Conservation (phyloP, 1,140 invertebrate species). For the Pseudomyrmex flavicornis region DNA sequence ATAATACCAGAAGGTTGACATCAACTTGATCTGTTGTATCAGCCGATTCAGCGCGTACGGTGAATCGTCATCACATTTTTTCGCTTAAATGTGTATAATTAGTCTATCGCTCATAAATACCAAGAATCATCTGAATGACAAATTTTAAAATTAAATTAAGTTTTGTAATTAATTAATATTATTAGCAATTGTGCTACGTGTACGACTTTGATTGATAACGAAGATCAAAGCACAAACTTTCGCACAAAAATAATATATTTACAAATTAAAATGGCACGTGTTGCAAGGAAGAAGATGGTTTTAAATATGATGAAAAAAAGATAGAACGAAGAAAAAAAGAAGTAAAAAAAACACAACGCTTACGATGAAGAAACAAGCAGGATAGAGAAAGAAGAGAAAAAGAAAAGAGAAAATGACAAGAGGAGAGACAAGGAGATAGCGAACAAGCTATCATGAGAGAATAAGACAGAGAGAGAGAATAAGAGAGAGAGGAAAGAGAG, state of each 20-base stretch:
- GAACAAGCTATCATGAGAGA: constrained; percentile 28
- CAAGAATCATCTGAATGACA: neutral
- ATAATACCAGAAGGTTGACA: constrained; percentile 46
- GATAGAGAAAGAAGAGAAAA: constrained; percentile 30
- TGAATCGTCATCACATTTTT: constrained; percentile 65
- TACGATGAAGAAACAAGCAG: constrained; percentile 28
- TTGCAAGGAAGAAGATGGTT: neutral
- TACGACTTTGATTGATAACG: neutral
- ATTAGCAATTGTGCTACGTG: neutral
- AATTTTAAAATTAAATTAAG: constrained; percentile 26
- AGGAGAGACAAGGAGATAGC: constrained; percentile 27
- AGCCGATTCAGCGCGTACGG: constrained; percentile 43
- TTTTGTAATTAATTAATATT: neutral
- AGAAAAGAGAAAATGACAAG: constrained; percentile 35
- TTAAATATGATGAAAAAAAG: neutral
- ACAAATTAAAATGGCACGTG: constrained; percentile 21
- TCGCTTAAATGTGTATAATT: constrained; percentile 27
- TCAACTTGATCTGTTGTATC: constrained; percentile 31
- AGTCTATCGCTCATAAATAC: constrained; percentile 22
- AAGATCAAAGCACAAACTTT: constrained; percentile 6
- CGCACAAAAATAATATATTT: constrained; percentile 7
- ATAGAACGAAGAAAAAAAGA: constrained; percentile 9
- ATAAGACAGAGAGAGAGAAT: constrained; percentile 37
- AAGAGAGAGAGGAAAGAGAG: constrained; percentile 41
- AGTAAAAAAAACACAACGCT: constrained; percentile 2